Base-by-base conservation (phyloP, 2,797 vertebrate genomes). In the Danio aesculapii region DNA sequence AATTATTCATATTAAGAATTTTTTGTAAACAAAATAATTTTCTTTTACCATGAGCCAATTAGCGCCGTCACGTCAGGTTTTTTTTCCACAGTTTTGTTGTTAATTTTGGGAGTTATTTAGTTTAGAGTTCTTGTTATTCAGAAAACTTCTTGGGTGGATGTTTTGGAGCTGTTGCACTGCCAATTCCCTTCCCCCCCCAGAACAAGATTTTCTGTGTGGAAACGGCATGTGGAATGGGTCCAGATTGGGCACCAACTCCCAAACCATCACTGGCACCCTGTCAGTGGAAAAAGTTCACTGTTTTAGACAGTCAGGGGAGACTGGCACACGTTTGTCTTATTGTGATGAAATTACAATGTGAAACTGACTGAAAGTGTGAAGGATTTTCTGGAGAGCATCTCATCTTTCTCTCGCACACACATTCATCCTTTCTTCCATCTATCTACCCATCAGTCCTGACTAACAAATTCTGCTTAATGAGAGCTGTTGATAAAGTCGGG, bases 401-500 rank as follows among this genome's bases (percentile, higher is more conserved):
- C 47, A 30, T 30, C 30, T 30, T 30, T 53, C 11, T 63, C 39
- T 7, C 43, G 0, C 49, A 1, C 12, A 43, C 6, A 9, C 52
- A 19, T 55, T 67, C 47, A 53, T 9, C 69, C 55, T 77, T 44
- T 7, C 67, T 44, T 55, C n/a, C 50, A 55, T 71, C 64, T 13
- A 57, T 73, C 78, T 78, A 44, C 76, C 74, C 63, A 75, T 85
- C 76, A 64, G 52, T 46, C 59, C 77, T 81, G 82, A 76, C 82
- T 84, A 78, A 57, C 76, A 77, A 79, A 87, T 84, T 75, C 68
- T 76, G 49, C 67, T 79, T 83, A 82, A 85, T 84, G 73, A 83
- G 77, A 43, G 53, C 47, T 72, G 41, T 73, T 74, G 77, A 73
- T 78, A 79, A 69, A 84, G 62, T 69, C 70, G 63, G 79, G 67